Evolutionary conservation across 2,888 invertebrate species (phyloP).

Genomic region (Timema cristinae): DNA sequence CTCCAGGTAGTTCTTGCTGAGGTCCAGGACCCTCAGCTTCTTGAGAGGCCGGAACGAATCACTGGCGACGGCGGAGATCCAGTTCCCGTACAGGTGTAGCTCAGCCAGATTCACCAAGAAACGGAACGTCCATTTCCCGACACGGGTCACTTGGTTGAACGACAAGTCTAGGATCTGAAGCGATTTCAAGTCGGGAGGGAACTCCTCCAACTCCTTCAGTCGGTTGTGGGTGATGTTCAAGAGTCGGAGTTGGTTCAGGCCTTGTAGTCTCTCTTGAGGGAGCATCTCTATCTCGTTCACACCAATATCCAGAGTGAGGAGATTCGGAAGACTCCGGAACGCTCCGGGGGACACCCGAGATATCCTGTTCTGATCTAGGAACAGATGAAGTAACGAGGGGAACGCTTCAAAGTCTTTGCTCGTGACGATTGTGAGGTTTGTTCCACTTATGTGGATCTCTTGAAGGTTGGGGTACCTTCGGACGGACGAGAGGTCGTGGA

Average conservation of each 20-base stretch:
- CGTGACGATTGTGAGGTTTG: slow-evolving; percentile 77
- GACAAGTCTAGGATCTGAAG: slow-evolving; percentile 78
- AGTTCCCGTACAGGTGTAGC: slow-evolving; percentile 75
- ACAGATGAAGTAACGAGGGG: slow-evolving; percentile 70
- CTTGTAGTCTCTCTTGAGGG: slow-evolving; percentile 79
- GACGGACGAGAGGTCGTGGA: slow-evolving; percentile 67
- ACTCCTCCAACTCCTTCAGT: slow-evolving; percentile 75
- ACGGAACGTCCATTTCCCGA: slow-evolving; percentile 71
- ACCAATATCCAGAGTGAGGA: slow-evolving; percentile 75
- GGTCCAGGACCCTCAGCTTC: slow-evolving; percentile 69
- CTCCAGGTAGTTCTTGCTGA: slow-evolving; percentile 80
- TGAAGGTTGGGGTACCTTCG: slow-evolving; percentile 69
- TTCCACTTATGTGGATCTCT: slow-evolving; percentile 72
- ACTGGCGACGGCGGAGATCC: slow-evolving; percentile 70
- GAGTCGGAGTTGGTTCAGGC: slow-evolving; percentile 65
- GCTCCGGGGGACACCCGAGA: slow-evolving; percentile 79
- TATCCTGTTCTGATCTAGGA: slow-evolving; percentile 68
- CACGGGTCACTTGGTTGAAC: slow-evolving; percentile 73
- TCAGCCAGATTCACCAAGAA: slow-evolving; percentile 73
- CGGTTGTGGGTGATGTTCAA: slow-evolving; percentile 82
- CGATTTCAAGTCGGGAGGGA: slow-evolving; percentile 70
- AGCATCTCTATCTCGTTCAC: slow-evolving; percentile 77
- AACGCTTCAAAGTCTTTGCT: slow-evolving; percentile 83
- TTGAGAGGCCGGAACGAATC: slow-evolving; percentile 74
- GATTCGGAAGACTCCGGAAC: slow-evolving; percentile 69